These are phyloP conservation scores for Sardina pilchardus DNA, from an alignment of 2,113 vertebrate genomes.

Conservation along the genomic window DNA sequence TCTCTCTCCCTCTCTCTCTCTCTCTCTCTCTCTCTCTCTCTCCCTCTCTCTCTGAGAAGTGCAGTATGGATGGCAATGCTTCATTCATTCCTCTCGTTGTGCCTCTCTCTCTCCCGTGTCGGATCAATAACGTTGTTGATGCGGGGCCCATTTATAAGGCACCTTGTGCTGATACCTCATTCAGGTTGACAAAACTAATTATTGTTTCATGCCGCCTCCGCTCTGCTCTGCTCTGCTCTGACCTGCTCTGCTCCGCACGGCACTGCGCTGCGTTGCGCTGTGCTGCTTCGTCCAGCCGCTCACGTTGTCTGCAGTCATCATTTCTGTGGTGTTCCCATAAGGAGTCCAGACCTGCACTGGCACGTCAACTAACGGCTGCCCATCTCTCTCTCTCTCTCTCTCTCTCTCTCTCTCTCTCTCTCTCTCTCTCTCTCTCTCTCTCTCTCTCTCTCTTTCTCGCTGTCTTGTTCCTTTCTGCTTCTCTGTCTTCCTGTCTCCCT, in stretches of 20 bases:
- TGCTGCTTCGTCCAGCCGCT: background rate
- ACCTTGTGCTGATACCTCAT: constrained; percentile 45
- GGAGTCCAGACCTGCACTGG: background rate
- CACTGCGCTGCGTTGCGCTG: background rate
- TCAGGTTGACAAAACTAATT: constrained; percentile 50
- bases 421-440: constrained; percentile 35
- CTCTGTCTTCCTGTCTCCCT: background rate
- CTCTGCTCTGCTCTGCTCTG: background rate
- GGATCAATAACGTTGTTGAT: constrained; percentile 40
- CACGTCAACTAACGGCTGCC: background rate
- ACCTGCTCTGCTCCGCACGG: background rate
- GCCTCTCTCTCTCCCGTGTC: background rate
- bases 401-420: constrained; percentile 32
- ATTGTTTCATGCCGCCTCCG: constrained; percentile 41
- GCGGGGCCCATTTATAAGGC: constrained; percentile 31
- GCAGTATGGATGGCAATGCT: constrained; percentile 21
- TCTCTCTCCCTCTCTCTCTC: background rate
- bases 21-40: background rate
- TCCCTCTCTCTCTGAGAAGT: constrained; percentile 27
- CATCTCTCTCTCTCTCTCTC: constrained; percentile 28
- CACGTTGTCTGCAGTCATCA: background rate
- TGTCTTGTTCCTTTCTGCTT: constrained; percentile 16
- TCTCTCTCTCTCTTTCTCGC: constrained; percentile 31
- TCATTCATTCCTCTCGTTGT: constrained; percentile 29
- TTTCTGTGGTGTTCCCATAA: background rate